Conservation (phyloP, 2,113 vertebrate species). For the Ahaetulla prasina region DNA sequence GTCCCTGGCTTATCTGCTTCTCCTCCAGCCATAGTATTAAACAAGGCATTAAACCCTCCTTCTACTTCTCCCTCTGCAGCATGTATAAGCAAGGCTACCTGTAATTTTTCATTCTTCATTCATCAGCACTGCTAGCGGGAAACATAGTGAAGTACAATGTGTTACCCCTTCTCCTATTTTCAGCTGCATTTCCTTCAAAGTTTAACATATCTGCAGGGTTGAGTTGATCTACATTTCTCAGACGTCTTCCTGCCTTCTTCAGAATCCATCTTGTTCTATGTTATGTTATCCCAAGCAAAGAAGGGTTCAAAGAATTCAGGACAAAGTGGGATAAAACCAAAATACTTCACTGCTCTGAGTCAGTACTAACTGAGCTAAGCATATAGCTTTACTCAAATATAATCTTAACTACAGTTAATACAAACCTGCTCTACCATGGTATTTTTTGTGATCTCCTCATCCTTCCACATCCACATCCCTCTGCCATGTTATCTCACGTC, state of each 20-base stretch:
- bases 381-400: neutral
- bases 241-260: neutral
- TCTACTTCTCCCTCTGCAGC: neutral
- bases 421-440: neutral
- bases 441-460: neutral
- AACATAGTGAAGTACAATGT: neutral
- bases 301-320: neutral
- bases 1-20: neutral
- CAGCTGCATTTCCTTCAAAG: neutral
- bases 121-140: neutral
- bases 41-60: neutral
- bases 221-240: neutral
- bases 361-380: neutral
- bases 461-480: neutral
- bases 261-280: neutral
- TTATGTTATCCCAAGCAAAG: neutral
- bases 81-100: neutral
- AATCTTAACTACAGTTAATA: neutral
- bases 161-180: neutral
- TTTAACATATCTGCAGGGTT: neutral
- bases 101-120: neutral
- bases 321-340: neutral
- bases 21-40: neutral
- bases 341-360: neutral
- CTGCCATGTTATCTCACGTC: neutral